Conservation (phyloP, 2,888 invertebrate species). For the Oscheius myriophilus region DNA sequence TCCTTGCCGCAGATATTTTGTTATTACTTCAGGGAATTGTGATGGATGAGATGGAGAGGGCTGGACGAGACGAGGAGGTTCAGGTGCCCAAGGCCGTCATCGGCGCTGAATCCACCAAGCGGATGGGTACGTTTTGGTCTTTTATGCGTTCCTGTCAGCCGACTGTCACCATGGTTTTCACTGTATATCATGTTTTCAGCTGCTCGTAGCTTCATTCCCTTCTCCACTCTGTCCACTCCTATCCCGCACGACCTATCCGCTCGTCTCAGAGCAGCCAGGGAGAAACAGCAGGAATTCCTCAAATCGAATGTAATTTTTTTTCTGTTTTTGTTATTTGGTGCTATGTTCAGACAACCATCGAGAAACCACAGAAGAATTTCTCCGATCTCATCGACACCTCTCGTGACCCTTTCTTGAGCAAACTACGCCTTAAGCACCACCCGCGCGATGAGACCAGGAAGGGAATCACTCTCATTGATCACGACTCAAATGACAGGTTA, state of each 20-base stretch:
- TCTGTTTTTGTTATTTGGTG: background rate
- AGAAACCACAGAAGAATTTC: conserved; percentile 21
- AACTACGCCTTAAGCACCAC: conserved; percentile 42
- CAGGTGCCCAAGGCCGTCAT: conserved; percentile 51
- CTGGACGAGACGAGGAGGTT: conserved; percentile 42
- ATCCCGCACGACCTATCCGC: background rate
- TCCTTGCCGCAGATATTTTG: background rate
- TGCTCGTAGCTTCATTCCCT: background rate
- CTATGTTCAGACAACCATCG: background rate
- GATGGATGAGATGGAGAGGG: conserved; percentile 48
- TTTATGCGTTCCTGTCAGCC: no score
- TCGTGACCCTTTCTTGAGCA: conserved; percentile 47
- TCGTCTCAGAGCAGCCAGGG: background rate
- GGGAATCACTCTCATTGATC: conserved; percentile 29
- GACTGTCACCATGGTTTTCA: background rate
- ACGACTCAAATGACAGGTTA: conserved; percentile 3
- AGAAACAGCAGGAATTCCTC: conserved; percentile 12
- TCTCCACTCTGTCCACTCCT: background rate
- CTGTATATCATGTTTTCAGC: background rate
- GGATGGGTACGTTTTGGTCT: background rate
- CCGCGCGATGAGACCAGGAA: conserved; percentile 5
- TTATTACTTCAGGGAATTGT: conserved; percentile 43
- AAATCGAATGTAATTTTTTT: conserved; percentile 20
- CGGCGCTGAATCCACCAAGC: conserved; percentile 49
- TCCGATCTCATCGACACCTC: conserved; percentile 48